Conservation (phyloP, 2,888 invertebrate species). For the Nematopogon swammerdamellus region DNA sequence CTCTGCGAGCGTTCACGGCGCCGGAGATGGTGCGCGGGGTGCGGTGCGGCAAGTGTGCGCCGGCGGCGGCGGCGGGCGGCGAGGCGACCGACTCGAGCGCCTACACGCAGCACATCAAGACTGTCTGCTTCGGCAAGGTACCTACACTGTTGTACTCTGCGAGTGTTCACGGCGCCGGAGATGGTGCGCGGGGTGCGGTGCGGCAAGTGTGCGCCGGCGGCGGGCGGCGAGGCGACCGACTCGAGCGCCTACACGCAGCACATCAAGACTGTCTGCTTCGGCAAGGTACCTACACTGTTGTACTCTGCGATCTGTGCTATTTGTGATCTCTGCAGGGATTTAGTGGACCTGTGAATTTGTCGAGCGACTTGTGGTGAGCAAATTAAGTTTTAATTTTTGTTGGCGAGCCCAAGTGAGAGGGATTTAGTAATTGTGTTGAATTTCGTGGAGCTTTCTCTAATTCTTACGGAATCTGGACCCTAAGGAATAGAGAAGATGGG, state of each 20-base stretch:
- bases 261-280: slow-evolving; percentile 70
- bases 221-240: slow-evolving; percentile 38
- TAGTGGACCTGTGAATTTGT: too few species aligned
- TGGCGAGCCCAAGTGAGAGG: too few species aligned
- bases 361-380: too few species aligned
- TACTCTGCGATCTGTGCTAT: too few species aligned
- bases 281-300: slow-evolving; percentile 68
- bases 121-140: slow-evolving; percentile 74
- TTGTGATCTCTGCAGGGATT: too few species aligned
- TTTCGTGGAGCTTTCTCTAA: too few species aligned
- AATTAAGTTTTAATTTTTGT: too few species aligned
- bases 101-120: slow-evolving; percentile 63
- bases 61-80: slow-evolving; percentile 23
- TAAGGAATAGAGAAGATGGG: too few species aligned
- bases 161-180: slow-evolving; percentile 84
- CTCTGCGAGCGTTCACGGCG: slow-evolving; percentile 80
- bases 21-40: slow-evolving; percentile 84
- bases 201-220: slow-evolving; percentile 60
- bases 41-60: slow-evolving; percentile 72
- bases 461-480: too few species aligned
- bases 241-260: slow-evolving; percentile 52
- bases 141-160: too few species aligned
- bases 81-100: slow-evolving; percentile 36
- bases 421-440: too few species aligned
- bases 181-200: slow-evolving; percentile 82